Base-by-base conservation (phyloP, 2,888 invertebrate genomes). In the Rotaria socialis region DNA sequence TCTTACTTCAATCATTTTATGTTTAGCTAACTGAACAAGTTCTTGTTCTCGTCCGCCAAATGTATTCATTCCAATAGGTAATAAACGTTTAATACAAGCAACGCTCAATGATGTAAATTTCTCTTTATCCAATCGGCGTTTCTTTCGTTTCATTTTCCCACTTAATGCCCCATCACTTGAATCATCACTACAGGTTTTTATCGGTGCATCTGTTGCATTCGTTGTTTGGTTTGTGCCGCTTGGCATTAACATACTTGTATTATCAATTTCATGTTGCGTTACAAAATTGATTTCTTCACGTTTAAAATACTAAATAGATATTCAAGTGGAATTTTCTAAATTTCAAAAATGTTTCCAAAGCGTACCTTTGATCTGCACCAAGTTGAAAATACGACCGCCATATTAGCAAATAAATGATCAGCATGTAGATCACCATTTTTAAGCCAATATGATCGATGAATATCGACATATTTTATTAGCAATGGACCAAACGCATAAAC, bases 241-340 rank as follows among this genome's bases (percentile, higher is more conserved):
- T 22, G 91, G 97, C 97, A 97, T 97, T 88, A 98, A 97, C 87
- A 98, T 92, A 7, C 95, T 95, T 96, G 97, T 97, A 90, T 97
- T 97, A 91, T 99, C 98, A 87, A 99, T 99, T 92, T 99, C 99
- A 91, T 99, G 98, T 67, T 96, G 96, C 0, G 97, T 95, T 89
- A 99, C 97, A 91, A 99, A 99, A 93, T 99, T 99, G 90, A 98
- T 97, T 91, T 99, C 99, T 90, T 99, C 99, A 88, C 96, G 94
- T 87, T 97, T 93, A 93, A 98, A 98, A 47, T 47, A 80, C 67
- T 67, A 67, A 55, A 19, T 5, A 10, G 22, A 55, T 55, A 22
- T 55, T 55, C 22, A 1, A 22, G 1, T 19, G 7, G 55, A 16
- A 55, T 52, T 16, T 7, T 52, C 14, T 16, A 7, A 52, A 16